Conservation (phyloP, 2,797 vertebrate species). For the Saxicola maurus region DNA sequence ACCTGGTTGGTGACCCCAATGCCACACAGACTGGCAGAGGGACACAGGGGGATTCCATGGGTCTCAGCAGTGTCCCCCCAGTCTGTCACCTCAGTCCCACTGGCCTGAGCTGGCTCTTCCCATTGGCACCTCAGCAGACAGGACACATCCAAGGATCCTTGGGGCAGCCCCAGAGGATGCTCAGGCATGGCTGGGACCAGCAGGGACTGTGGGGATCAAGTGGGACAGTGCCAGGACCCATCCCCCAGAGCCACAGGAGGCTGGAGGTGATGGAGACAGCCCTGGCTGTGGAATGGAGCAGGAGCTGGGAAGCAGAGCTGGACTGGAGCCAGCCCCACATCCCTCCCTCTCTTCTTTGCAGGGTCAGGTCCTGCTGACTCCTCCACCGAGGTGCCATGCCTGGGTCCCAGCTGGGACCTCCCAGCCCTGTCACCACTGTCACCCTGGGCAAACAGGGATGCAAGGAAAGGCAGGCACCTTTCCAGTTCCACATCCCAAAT, state of each 20-base stretch:
- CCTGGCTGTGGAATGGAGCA: neutral
- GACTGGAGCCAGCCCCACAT: neutral
- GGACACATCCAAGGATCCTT: neutral
- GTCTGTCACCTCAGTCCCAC: neutral
- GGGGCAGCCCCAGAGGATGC: neutral
- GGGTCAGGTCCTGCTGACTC: neutral
- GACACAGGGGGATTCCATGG: fast-evolving
- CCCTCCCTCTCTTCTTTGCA: neutral
- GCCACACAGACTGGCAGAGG: fast-evolving
- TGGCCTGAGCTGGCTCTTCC: neutral
- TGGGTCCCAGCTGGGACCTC: fast-evolving
- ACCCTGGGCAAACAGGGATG: neutral
- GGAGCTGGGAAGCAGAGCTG: neutral
- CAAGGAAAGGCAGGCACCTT: neutral
- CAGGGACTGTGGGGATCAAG: neutral
- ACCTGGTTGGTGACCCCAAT: neutral
- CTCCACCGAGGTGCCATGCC: neutral
- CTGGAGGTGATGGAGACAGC: neutral
- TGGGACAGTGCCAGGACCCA: neutral
- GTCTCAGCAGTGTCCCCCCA: neutral
- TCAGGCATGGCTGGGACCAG: neutral
- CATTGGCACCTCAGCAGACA: neutral
- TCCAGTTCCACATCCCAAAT: fast-evolving
- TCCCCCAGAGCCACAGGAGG: fast-evolving
- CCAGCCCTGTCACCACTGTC: neutral